Percentiles rank a stretch among this genome's conserved stretches.
Evolutionary conservation across 2,888 invertebrate species (phyloP).

Genomic region (Sinotaia quadrata): DNA sequence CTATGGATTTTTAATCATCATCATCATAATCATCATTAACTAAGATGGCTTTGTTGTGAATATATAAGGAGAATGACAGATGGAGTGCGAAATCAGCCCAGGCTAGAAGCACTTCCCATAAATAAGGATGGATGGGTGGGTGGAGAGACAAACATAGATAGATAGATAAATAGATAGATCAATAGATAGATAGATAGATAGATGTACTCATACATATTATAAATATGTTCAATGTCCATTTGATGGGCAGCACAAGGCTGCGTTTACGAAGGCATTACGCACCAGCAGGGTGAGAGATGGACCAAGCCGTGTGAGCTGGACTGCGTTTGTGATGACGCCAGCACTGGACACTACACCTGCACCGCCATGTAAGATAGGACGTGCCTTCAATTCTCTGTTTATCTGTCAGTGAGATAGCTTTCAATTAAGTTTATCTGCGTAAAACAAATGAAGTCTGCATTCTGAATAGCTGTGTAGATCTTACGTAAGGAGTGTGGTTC

Average conservation of each 20-base stretch:
- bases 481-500: too few species aligned
- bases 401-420: too few species aligned
- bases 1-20: too few species aligned
- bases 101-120: too few species aligned
- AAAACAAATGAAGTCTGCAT: too few species aligned
- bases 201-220: not conserved
- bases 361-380: slow-evolving; percentile 36
- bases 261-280: slow-evolving; percentile 44
- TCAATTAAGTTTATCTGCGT: too few species aligned
- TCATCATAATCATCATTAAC: too few species aligned
- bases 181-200: not conserved
- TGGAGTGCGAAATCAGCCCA: slow-evolving; percentile 23
- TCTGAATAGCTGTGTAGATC: too few species aligned
- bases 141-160: too few species aligned
- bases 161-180: not conserved
- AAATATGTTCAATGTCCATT: not conserved
- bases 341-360: slow-evolving; percentile 43
- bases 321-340: slow-evolving; percentile 44
- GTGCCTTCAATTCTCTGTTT: not conserved
- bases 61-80: slow-evolving; percentile 24
- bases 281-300: slow-evolving; percentile 48
- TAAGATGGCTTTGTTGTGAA: too few species aligned
- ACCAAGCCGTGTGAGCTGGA: slow-evolving; percentile 43
- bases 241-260: slow-evolving; percentile 37
- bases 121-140: too few species aligned